Evolutionary conservation across 2,888 invertebrate genomes (phyloP).

Genomic region (Lepas anatifera): DNA sequence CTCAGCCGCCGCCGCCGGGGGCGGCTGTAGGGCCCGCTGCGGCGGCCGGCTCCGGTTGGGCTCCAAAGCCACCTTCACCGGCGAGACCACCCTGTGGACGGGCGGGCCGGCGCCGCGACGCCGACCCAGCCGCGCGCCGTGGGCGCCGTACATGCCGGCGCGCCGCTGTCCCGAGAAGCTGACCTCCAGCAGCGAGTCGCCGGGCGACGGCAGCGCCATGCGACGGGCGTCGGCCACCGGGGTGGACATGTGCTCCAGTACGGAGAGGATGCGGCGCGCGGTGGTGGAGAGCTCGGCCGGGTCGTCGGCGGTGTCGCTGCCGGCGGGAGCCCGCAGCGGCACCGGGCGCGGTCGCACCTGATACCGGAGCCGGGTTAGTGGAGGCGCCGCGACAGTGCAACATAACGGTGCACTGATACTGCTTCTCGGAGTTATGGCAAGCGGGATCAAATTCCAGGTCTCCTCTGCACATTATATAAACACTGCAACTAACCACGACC

Average conservation of each 20-base stretch:
- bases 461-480: too few relatives aligned
- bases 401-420: too few relatives aligned
- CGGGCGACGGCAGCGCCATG: slow-evolving; percentile 19
- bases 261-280: slow-evolving; percentile 61
- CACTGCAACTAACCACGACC: too few relatives aligned
- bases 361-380: not conserved
- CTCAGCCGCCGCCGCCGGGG: not conserved
- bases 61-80: not conserved
- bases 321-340: not conserved
- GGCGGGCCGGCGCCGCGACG: not conserved
- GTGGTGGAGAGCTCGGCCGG: slow-evolving; percentile 39
- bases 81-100: not conserved
- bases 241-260: slow-evolving; percentile 68
- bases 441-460: too few relatives aligned
- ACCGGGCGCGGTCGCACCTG: not conserved
- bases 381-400: too few relatives aligned
- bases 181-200: slow-evolving; percentile 16
- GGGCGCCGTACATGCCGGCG: slow-evolving; percentile 25
- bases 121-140: slow-evolving; percentile 23
- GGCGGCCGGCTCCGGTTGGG: not conserved
- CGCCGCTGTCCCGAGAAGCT: not conserved
- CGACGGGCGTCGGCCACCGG: slow-evolving; percentile 59
- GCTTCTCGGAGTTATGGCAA: too few relatives aligned
- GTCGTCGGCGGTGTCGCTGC: slow-evolving; percentile 53
- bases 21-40: not conserved